phyloP scores from a whole-genome alignment of 2,888 invertebrate genomes.

The Nymphalis polychloros region DNA sequence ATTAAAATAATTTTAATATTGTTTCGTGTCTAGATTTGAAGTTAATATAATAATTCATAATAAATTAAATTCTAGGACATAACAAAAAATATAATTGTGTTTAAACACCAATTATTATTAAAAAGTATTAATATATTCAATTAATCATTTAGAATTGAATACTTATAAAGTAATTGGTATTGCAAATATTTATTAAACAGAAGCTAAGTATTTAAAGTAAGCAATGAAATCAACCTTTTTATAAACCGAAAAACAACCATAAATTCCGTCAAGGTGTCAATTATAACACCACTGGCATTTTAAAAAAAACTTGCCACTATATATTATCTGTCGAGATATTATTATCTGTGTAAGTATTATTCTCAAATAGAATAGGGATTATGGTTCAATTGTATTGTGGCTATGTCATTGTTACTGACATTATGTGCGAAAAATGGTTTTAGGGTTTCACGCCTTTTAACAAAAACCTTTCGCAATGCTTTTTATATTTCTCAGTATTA shows the following conservation, averaged over 20 bases:
- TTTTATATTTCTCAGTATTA: neutral
- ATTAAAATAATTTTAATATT: too few relatives aligned
- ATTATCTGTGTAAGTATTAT: constrained; percentile 56
- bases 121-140: too few relatives aligned
- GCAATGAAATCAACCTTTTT: constrained; percentile 6
- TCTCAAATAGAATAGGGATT: constrained; percentile 69
- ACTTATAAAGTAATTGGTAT: too few relatives aligned
- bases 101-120: too few relatives aligned
- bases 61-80: too few relatives aligned
- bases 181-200: too few relatives aligned
- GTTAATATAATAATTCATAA: too few relatives aligned
- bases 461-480: neutral
- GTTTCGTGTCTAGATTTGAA: too few relatives aligned
- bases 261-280: constrained; percentile 54
- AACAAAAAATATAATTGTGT: too few relatives aligned
- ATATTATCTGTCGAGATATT: constrained; percentile 66
- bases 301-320: constrained; percentile 55
- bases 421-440: constrained; percentile 64
- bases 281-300: constrained; percentile 73
- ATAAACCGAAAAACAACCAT: neutral
- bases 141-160: too few relatives aligned
- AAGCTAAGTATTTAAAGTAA: too few relatives aligned
- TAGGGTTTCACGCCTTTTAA: constrained; percentile 40
- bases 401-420: constrained; percentile 57
- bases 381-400: constrained; percentile 63